Base-by-base conservation (phyloP, 2,888 invertebrate genomes). In the Leucoptera coffeella region DNA sequence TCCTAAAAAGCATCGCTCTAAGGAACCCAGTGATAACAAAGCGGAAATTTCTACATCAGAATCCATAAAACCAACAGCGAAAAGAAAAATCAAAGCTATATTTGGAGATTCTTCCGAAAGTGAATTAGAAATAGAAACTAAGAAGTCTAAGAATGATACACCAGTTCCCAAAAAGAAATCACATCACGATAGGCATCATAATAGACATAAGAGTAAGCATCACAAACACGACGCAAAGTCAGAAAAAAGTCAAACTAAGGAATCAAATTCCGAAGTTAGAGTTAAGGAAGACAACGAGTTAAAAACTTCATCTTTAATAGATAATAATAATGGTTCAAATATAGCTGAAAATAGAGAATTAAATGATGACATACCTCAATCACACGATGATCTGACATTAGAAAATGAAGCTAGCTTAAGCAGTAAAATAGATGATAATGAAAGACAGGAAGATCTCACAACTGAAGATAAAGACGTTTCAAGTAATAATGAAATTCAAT, bases 61-160 rank as follows among this genome's bases (percentile, higher is more conserved):
- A 31, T 41, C 44, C 2, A 33, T 35, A 8, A 56, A 47, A 32
- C 47, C 50, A 13, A 43, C 41, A 21, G 47, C 54, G 20, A 59
- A 69, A 46, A 49, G 60, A 42, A 67, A 62, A 56, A 52, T 72
- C 11, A 55, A 71, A 47, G 69, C 53, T 26, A 48, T 75, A 5
- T 74, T 74, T 43, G 74, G 74, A 3, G 73, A 74, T 32, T 67
- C 71, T 4, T 65, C 67, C 2, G 71, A 62, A 4, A 62, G 61
- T 34, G 67, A 69, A 14, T 33, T 33, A 8, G 59, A 61, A 33
- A 22, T 67, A 14, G 32, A 33, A 8, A 57, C 14, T 22, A 28
- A 27, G 12, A 35, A 28, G 28, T 25, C 27, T 21, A 38, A 38
- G 23, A 35, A 41, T n/a, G 10, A 25, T 5, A 15, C 17, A 23